Conservation (phyloP, 2,113 vertebrate genomes). For the Camelus dromedarius region DNA sequence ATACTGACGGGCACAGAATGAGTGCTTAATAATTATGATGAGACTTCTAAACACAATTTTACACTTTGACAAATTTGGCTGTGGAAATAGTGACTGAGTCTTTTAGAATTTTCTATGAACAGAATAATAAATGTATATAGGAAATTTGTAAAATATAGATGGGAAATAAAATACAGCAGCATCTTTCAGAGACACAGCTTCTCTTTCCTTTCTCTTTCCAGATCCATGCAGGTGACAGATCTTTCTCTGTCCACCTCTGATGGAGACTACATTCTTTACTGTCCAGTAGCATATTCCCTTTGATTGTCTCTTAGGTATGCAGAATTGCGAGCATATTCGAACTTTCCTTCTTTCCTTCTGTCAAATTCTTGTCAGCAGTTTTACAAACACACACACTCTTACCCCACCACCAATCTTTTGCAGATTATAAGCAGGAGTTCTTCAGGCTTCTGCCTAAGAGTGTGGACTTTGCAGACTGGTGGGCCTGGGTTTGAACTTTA, state of each 20-base stretch:
- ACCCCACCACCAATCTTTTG: background rate
- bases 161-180: background rate
- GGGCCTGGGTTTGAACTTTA: background rate
- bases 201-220: background rate
- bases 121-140: too few species aligned
- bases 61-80: background rate
- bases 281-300: background rate
- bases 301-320: constrained; percentile 1
- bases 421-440: background rate
- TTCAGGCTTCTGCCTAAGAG: background rate
- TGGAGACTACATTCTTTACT: background rate
- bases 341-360: background rate
- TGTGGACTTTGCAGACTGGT: background rate
- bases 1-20: background rate
- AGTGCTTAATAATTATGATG: background rate
- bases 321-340: constrained; percentile 24
- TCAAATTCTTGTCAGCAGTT: constrained; percentile 35
- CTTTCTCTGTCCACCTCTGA: background rate
- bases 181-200: constrained; percentile 12
- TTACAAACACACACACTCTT: background rate
- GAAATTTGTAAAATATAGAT: too few species aligned
- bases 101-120: constrained; percentile 37
- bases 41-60: constrained; percentile 17
- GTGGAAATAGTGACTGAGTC: constrained; percentile 1
- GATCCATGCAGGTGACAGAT: background rate